A percentile compares a stretch with the other conserved stretches of the same genome.
Conservation (phyloP, 2,888 invertebrate genomes). For the Malachius bipustulatus region DNA sequence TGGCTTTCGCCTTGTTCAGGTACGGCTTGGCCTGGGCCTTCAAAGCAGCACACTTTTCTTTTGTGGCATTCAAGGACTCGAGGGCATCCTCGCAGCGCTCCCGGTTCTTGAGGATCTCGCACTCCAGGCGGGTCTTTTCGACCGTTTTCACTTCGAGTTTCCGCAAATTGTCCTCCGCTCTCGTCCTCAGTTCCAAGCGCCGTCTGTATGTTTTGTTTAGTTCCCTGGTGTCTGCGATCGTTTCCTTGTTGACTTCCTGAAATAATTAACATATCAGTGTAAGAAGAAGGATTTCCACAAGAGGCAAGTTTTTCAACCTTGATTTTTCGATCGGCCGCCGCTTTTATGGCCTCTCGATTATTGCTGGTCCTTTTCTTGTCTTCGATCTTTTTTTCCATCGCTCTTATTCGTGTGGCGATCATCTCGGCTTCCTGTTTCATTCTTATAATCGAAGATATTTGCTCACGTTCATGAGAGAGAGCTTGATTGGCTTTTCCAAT, state of each 20-base stretch:
- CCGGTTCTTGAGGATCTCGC: constrained; percentile 28
- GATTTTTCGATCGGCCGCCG: constrained; percentile 25
- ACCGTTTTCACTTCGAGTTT: constrained; percentile 25
- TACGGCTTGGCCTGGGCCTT: constrained; percentile 40
- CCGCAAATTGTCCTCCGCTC: constrained; percentile 22
- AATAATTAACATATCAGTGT: constrained; percentile 12
- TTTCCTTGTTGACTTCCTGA: constrained; percentile 24
- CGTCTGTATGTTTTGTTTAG: constrained; percentile 19
- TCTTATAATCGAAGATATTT: constrained; percentile 22
- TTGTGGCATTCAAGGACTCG: constrained; percentile 27
- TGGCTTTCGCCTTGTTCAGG: constrained; percentile 41
- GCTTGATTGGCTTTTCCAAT: constrained; percentile 22
- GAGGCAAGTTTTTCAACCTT: constrained; percentile 9
- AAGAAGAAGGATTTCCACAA: too few species aligned
- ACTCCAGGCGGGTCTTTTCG: constrained; percentile 27
- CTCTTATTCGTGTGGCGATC: constrained; percentile 20
- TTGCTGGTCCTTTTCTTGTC: constrained; percentile 20
- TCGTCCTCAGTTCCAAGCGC: constrained; percentile 21
- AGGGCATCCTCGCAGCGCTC: constrained; percentile 28
- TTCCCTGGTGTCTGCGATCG: constrained; percentile 26
- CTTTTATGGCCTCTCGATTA: constrained; percentile 26
- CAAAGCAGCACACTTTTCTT: constrained; percentile 25
- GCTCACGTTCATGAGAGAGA: constrained; percentile 14
- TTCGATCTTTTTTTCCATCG: constrained; percentile 18
- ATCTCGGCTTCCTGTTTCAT: constrained; percentile 20